A percentile compares a stretch with the other conserved stretches of the same genome.
Conservation (phyloP, 2,888 invertebrate species). For the Drosophila fungiperda region DNA sequence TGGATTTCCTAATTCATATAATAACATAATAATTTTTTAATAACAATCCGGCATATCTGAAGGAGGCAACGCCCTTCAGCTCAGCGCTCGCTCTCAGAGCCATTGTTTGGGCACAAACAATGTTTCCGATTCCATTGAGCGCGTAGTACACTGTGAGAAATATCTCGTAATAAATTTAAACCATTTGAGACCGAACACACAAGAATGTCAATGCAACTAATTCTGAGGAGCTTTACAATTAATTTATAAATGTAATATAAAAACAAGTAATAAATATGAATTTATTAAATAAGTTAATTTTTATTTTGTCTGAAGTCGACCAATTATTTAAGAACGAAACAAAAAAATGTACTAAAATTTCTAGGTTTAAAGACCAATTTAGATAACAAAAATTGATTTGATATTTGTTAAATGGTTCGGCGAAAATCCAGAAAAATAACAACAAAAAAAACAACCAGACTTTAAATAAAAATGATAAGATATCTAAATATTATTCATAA, state of each 20-base stretch:
- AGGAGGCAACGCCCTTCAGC: constrained; percentile 42
- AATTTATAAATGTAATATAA: background rate
- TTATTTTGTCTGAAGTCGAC: no score
- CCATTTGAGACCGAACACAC: no score
- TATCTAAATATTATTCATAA: background rate
- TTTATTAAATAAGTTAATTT: no score
- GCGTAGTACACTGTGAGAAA: background rate
- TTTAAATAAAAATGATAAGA: background rate
- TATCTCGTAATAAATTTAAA: background rate
- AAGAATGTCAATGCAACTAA: no score
- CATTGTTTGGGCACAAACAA: constrained; percentile 71
- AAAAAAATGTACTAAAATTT: no score
- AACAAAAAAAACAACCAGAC: background rate
- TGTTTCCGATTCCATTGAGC: constrained; percentile 70
- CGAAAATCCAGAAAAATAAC: background rate
- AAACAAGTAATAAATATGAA: background rate
- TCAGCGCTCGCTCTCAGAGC: constrained; percentile 38
- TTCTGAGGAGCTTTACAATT: no score
- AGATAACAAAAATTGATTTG: no score
- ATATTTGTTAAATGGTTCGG: background rate
- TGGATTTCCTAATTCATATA: constrained; percentile 51
- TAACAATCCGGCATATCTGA: constrained; percentile 50
- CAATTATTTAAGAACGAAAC: no score
- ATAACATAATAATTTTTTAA: constrained; percentile 65
- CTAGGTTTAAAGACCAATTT: no score